These are phyloP conservation scores for Orchestes rusci DNA, from an alignment of 2,888 invertebrate species.

Conservation along the genomic window DNA sequence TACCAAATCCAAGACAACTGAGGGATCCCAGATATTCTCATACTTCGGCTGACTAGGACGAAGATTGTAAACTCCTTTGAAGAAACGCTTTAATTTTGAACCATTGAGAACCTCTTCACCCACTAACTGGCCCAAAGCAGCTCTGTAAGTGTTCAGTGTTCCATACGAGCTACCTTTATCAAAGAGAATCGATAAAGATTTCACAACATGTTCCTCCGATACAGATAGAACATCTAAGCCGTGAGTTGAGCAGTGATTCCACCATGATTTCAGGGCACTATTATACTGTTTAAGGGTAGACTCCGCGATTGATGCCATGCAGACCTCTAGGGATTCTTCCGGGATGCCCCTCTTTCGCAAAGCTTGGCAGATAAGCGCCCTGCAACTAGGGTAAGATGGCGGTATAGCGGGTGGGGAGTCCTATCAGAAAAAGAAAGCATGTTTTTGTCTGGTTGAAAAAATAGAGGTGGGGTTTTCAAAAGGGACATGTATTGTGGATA, in stretches of 20 bases:
- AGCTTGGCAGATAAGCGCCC: constrained; percentile 3
- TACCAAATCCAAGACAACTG: constrained; percentile 3
- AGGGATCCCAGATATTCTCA: constrained; percentile 9
- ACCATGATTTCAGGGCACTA: constrained; percentile 6
- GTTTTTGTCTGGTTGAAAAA: constrained; percentile 5
- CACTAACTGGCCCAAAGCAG: constrained; percentile 13
- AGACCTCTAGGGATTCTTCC: constrained; percentile 4
- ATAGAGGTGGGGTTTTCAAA: constrained; percentile 1
- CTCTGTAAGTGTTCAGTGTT: constrained; percentile 12
- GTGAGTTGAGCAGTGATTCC: background rate
- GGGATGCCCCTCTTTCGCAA: too few relatives aligned
- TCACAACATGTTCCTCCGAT: background rate
- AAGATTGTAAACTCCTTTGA: constrained; percentile 13
- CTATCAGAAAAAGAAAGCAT: constrained; percentile 5
- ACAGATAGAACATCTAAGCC: background rate
- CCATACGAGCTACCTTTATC: constrained; percentile 9
- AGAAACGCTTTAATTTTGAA: constrained; percentile 15
- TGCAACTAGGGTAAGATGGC: constrained; percentile 7
- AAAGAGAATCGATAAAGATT: constrained; percentile 2
- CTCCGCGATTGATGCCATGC: background rate
- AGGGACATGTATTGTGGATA: constrained; percentile 12
- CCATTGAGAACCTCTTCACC: constrained; percentile 7
- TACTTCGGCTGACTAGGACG: constrained; percentile 8
- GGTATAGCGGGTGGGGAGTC: constrained; percentile 2
- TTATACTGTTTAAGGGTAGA: constrained; percentile 6